Evolutionary conservation across 2,888 invertebrate species (phyloP).

Genomic region (Scrobipalpa costella): DNA sequence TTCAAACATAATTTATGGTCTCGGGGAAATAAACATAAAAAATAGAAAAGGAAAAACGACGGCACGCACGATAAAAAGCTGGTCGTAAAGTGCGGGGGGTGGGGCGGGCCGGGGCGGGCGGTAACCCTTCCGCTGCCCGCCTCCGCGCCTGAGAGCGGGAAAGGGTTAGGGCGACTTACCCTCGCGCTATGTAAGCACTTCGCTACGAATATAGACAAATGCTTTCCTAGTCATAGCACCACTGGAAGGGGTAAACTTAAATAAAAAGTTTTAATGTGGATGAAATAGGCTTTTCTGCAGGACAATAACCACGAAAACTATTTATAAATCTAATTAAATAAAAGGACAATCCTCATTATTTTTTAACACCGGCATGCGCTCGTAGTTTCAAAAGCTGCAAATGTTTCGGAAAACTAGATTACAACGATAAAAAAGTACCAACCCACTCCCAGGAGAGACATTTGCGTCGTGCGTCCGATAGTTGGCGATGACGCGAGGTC

Average conservation of each 20-base stretch:
- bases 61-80: conserved; percentile 81
- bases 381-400: too few species aligned
- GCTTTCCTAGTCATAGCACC: conserved; percentile 16
- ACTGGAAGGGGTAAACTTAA: conserved; percentile 25
- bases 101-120: conserved; percentile 60
- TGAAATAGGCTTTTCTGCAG: background rate
- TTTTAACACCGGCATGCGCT: background rate
- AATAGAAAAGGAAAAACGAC: conserved; percentile 82
- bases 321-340: background rate
- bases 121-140: conserved; percentile 75
- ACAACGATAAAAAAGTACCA: conserved; percentile 29
- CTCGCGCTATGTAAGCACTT: conserved; percentile 51
- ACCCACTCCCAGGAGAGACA: conserved; percentile 44
- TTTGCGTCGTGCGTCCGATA: conserved; percentile 37
- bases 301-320: background rate
- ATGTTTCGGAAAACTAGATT: background rate
- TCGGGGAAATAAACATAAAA: conserved; percentile 82
- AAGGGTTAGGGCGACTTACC: conserved; percentile 77
- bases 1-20: conserved; percentile 82
- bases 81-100: conserved; percentile 73
- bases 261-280: background rate
- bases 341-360: background rate
- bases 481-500: conserved; percentile 47
- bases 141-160: conserved; percentile 49
- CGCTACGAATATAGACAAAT: conserved; percentile 38